Percentiles rank a stretch among this genome's conserved stretches.
Evolutionary conservation across 53 echinoderm and acorn worm genomes (phyloP).

Genomic region (Crossaster papposus): DNA sequence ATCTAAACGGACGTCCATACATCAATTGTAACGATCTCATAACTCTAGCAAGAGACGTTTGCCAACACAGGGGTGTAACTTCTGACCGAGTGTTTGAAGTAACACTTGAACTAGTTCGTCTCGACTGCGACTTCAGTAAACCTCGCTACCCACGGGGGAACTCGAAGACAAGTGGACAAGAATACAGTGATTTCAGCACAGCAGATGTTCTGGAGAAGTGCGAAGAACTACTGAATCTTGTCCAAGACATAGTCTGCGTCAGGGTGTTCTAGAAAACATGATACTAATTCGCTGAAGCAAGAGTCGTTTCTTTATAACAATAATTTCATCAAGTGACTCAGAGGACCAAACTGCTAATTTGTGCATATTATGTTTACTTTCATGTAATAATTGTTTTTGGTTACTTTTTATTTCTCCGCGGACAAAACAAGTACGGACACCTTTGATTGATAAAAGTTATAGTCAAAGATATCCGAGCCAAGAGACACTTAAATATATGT

Average conservation of each 20-base stretch:
- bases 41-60: slow-evolving; percentile 27
- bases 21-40: neutral
- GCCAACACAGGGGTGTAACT: slow-evolving; percentile 17
- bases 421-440: no score
- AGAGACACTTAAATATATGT: no score
- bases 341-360: no score
- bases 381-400: no score
- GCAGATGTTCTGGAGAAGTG: neutral
- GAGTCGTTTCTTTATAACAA: neutral
- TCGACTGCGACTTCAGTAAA: slow-evolving; percentile 42
- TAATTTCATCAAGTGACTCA: no score
- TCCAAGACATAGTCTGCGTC: slow-evolving; percentile 23
- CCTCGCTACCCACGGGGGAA: slow-evolving; percentile 42
- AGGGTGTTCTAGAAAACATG: neutral
- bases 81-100: neutral
- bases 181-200: slow-evolving; percentile 32
- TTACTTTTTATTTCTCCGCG: no score
- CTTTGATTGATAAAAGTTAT: no score
- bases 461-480: no score
- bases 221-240: slow-evolving; percentile 23
- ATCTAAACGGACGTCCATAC: slow-evolving; percentile 36
- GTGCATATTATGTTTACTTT: no score
- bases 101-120: neutral
- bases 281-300: neutral
- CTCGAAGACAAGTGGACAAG: slow-evolving; percentile 33